Evolutionary conservation across 2,888 invertebrate species (phyloP), one percentile per base, ranked within the genome.

Genomic region (Allygus modestus): DNA sequence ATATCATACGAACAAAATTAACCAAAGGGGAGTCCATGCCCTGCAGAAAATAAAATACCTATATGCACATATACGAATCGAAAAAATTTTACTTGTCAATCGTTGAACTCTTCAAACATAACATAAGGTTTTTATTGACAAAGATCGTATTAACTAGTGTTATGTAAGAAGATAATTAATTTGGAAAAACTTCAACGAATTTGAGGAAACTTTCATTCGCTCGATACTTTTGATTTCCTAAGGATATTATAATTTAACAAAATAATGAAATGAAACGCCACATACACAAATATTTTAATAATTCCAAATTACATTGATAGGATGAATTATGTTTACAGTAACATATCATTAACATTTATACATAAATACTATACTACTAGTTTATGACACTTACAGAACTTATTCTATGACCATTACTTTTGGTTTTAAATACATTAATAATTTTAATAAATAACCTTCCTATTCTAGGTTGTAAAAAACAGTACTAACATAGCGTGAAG

Each of bases 391-490:
- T 12, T 65, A 28, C 31, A 28, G 1, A 4, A 28, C 28, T 65
- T 65, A 28, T 31, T 65, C 65, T 65, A 58, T 23, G 23, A 58
- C 23, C 20, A 58, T n/a, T n/a, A n/a, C 17, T 11, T 58, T 2
- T 58, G 23, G 23, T 23, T 51, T 28, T 1, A 65, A 65, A 31
- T 28, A 28, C 17, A 65, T 28, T 4, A 28, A 65, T 31, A 65
- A 31, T 65, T 28, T 28, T 5, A 65, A 65, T 65, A 65, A 65
- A 65, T 65, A 28, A 0, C 15, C 7, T 23, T 58, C 9, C 65
- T 65, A 65, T 1, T 15, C 28, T 65, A 65, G 9, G 4, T 65
- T 65, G 65, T 65, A 65, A 28, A 65, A 65, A 65, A 65, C 65
- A 9, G 7, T 31, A 31, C 28, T 1, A 58, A 23, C 58, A 23